Percentiles rank a stretch among this genome's conserved stretches.
Evolutionary conservation across 2,888 invertebrate genomes (phyloP).

Genomic region (Toxonevra muliebris): DNA sequence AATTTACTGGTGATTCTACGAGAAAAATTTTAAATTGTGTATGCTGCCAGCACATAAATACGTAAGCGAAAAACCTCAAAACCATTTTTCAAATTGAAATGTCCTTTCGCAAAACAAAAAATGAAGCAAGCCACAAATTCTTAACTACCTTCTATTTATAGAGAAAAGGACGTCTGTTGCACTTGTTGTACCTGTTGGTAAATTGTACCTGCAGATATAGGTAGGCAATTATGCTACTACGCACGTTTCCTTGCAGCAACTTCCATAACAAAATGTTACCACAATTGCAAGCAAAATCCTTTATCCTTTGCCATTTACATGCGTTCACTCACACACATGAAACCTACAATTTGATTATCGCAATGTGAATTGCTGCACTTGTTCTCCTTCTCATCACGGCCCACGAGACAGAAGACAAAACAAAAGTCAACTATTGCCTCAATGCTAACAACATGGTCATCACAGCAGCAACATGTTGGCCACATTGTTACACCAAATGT

Average conservation of each 20-base stretch:
- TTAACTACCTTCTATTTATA: constrained; percentile 58
- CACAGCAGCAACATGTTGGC: background rate
- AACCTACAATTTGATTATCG: constrained; percentile 60
- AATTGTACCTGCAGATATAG: no score
- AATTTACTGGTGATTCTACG: no score
- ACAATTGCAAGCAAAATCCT: no score
- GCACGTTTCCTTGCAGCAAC: no score
- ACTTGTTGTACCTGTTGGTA: no score
- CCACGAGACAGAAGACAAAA: background rate
- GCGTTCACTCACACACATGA: constrained; percentile 18
- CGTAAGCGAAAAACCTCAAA: constrained; percentile 22
- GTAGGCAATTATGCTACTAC: no score
- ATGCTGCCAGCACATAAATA: no score
- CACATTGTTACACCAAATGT: background rate
- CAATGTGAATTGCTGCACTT: constrained; percentile 57
- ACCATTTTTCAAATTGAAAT: constrained; percentile 55
- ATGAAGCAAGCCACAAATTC: constrained; percentile 52
- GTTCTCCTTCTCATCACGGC: constrained; percentile 35
- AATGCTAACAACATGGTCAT: background rate
- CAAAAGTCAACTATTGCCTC: constrained; percentile 1
- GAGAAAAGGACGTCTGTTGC: constrained; percentile 29
- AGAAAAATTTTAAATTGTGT: no score
- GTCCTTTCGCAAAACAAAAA: constrained; percentile 31
- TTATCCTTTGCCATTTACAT: background rate
- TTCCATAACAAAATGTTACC: no score